Evolutionary conservation across 2,797 vertebrate species (phyloP).

Genomic region (Halcyon chelicuti): DNA sequence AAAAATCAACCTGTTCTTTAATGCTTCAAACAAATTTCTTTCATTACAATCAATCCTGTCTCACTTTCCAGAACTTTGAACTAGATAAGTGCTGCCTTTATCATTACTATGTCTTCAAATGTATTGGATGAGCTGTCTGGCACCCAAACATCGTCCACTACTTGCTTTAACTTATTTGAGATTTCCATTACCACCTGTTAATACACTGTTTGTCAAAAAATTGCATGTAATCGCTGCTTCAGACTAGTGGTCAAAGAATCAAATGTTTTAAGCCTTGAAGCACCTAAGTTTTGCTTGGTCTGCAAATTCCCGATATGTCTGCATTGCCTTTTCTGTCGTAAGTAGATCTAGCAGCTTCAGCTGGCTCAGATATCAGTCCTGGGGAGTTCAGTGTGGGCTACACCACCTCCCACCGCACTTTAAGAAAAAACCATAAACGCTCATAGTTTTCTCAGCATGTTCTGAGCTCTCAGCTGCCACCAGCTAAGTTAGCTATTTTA

Average conservation of each 20-base stretch:
- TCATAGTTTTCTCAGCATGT: background rate
- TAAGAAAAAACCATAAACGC: background rate
- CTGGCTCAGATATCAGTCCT: background rate
- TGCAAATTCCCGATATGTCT: background rate
- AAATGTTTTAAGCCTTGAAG: background rate
- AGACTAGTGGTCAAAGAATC: background rate
- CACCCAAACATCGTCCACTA: background rate
- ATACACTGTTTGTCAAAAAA: background rate
- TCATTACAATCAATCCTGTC: background rate
- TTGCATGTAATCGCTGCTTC: background rate
- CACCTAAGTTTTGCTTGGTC: background rate
- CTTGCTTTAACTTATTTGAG: background rate
- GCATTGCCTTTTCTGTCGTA: background rate
- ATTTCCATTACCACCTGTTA: background rate
- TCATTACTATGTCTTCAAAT: background rate
- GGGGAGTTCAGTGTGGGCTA: background rate
- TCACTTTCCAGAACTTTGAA: background rate
- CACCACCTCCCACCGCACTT: background rate
- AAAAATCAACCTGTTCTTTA: background rate
- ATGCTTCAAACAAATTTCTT: background rate
- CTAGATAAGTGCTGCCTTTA: background rate
- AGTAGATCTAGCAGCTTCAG: background rate
- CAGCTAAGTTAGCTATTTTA: background rate
- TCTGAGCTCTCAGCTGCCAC: background rate
- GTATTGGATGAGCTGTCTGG: background rate